Base-by-base conservation (phyloP, 2,888 invertebrate genomes). In the Oasisia sp. region DNA sequence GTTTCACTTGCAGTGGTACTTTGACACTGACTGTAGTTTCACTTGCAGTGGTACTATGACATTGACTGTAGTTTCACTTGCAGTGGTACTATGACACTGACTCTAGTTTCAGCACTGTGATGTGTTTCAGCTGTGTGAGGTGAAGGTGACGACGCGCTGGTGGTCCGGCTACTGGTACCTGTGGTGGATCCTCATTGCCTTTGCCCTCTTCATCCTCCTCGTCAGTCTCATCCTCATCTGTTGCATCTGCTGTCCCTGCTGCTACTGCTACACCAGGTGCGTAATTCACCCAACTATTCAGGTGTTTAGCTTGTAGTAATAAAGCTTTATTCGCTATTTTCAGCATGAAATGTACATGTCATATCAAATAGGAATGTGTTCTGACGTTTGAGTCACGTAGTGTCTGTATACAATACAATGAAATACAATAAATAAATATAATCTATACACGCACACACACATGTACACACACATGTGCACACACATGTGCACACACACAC, bases 121-220 rank as follows among this genome's bases (percentile, higher is more conserved):
- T 19, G 4, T 74, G 32, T 90, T 91, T 32, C 92, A 93, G 93
- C 32, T 74, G 19, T 93, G 93, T 32, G 92, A 93, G 74, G 93
- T 92, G 92, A 92, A 93, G 90, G 91, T 89, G 32, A 94, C 93
- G 32, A 94, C 94, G 7, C 74, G 91, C n/a, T 93, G 93, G 93
- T 94, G 94, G 94, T 93, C 93, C 5, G 93, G 92, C 91, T 93
- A 93, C 91, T 94, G 93, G 93, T 93, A 92, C 91, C 91, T 94
- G 38, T 94, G 94, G 94, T 94, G 93, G 93, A 32, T 94, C 44
- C 94, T 94, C 91, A 94, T 94, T 50, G 94, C 94, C 58, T 91
- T 94, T 45, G 93, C 94, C 58, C 92, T 94, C 89, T 92, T 94
- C 92, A 93, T 94, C 91, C 92, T 94, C 91, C 32, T 94, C 74